A percentile compares a stretch with the other conserved stretches of the same genome.
Evolutionary conservation across 2,113 vertebrate species (phyloP).

Genomic region (Muntiacus reevesi): DNA sequence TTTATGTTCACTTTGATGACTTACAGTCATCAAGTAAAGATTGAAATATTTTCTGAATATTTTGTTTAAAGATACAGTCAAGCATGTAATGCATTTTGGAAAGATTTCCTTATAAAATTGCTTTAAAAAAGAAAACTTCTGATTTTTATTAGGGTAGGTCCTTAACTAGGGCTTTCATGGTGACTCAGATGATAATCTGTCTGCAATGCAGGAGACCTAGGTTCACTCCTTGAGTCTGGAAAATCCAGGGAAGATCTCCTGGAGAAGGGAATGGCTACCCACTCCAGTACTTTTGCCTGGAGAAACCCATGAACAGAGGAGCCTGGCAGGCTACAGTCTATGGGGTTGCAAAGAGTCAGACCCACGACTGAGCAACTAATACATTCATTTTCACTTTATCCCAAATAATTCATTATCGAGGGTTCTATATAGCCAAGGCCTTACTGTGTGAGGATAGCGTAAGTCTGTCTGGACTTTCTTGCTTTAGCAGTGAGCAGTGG

Average conservation of each 20-base stretch:
- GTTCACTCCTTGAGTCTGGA: not conserved
- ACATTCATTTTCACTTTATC: not conserved
- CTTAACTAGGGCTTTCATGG: not conserved
- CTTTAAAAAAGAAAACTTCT: not conserved
- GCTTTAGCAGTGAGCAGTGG: not conserved
- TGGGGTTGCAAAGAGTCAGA: not conserved
- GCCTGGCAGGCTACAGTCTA: not conserved
- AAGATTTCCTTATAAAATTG: conserved; percentile 1
- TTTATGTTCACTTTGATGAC: not conserved
- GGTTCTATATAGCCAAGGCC: not conserved
- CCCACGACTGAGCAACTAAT: not conserved
- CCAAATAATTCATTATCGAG: not conserved
- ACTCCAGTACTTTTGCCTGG: not conserved
- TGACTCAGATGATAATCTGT: not conserved
- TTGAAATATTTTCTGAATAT: not conserved
- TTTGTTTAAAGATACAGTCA: not conserved
- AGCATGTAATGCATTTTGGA: not conserved
- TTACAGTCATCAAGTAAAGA: not conserved
- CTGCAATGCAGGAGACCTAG: not conserved
- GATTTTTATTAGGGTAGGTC: not conserved
- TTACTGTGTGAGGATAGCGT: not conserved
- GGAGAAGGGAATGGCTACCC: not conserved
- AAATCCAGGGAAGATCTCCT: not conserved
- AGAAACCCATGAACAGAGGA: not conserved
- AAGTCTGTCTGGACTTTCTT: not conserved